A percentile compares a stretch with the other conserved stretches of the same genome.
phyloP scores from a whole-genome alignment of 2,888 invertebrate genomes.

The Cactoblastis cactorum region DNA sequence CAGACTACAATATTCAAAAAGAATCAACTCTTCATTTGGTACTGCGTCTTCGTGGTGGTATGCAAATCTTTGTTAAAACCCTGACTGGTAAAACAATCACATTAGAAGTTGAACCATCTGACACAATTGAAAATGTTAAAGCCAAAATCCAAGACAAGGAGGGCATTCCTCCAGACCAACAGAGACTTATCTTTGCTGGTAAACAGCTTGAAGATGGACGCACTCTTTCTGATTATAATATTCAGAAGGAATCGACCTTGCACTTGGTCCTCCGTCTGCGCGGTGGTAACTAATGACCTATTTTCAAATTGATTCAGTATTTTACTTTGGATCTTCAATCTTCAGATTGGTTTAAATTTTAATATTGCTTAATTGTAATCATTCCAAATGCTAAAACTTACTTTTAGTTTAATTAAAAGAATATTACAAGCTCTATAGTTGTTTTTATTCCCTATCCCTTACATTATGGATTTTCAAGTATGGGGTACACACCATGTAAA shows the following conservation, averaged over 20 bases:
- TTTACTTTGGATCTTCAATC: background rate
- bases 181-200: constrained; percentile 44
- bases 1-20: constrained; percentile 49
- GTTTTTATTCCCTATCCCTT: background rate
- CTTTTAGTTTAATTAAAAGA: constrained; percentile 2
- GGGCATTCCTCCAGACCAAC: constrained; percentile 47
- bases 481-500: too few relatives aligned
- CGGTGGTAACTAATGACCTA: constrained; percentile 18
- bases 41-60: constrained; percentile 47
- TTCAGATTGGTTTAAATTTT: constrained; percentile 3
- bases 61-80: constrained; percentile 48
- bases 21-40: constrained; percentile 55
- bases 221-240: constrained; percentile 44
- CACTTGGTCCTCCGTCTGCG: constrained; percentile 41
- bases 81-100: constrained; percentile 46
- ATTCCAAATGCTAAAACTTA: constrained; percentile 18
- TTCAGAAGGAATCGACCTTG: constrained; percentile 45
- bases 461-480: too few relatives aligned
- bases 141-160: constrained; percentile 49
- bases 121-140: constrained; percentile 46
- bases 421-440: background rate
- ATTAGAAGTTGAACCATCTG: constrained; percentile 42
- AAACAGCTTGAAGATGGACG: constrained; percentile 47
- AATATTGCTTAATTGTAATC: constrained; percentile 17
- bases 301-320: background rate